Evolutionary conservation across 2,797 vertebrate species (phyloP).

Genomic region (Buphagus erythrorhynchus): DNA sequence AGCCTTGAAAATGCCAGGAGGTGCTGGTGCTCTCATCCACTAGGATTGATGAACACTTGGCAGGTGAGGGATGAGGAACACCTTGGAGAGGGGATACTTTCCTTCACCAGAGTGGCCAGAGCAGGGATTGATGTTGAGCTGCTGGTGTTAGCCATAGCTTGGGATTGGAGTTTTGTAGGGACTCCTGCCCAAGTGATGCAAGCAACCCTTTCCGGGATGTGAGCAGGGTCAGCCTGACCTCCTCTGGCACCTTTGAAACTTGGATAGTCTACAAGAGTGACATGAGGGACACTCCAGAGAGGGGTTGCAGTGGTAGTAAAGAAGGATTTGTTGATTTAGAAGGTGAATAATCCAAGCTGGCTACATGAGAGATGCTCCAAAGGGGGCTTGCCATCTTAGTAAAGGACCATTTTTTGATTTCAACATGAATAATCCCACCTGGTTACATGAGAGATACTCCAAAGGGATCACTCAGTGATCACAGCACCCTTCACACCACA

Average conservation of each 20-base stretch:
- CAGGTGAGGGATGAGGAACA: not conserved
- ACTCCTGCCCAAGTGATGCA: not conserved
- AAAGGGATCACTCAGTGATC: not conserved
- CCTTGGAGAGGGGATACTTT: not conserved
- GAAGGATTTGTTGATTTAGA: not conserved
- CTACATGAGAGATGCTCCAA: not conserved
- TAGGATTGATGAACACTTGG: not conserved
- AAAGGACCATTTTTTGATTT: not conserved
- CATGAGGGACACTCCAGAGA: not conserved
- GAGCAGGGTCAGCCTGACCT: not conserved
- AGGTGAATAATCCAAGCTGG: not conserved
- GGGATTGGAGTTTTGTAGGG: not conserved
- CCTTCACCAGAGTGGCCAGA: not conserved
- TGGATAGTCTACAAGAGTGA: not conserved
- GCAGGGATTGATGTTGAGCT: not conserved
- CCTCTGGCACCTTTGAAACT: not conserved
- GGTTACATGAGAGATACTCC: not conserved
- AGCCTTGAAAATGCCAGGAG: not conserved
- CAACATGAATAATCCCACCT: not conserved
- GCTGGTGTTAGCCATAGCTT: not conserved
- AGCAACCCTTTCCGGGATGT: not conserved
- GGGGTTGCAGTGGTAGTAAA: not conserved
- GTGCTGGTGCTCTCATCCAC: not conserved
- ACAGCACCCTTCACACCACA: accelerated
- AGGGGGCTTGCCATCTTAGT: not conserved